Percentiles rank a stretch among this genome's conserved stretches.
Evolutionary conservation across 2,888 invertebrate genomes (phyloP).

Genomic region (Melanostoma mellinum): DNA sequence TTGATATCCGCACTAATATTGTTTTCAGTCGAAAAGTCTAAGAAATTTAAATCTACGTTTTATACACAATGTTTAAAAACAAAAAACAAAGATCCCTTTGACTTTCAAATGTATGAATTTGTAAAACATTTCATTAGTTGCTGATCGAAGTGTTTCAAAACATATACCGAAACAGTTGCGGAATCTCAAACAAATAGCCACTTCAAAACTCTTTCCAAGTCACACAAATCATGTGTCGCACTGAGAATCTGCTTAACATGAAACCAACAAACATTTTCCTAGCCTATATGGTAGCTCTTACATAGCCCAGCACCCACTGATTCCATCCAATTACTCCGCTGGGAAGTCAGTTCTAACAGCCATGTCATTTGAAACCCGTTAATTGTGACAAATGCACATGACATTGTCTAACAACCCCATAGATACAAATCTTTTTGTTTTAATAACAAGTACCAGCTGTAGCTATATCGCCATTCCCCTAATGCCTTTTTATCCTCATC

Average conservation of each 20-base stretch:
- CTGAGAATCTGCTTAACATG: not conserved
- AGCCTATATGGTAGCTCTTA: constrained; percentile 4
- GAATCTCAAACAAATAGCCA: not conserved
- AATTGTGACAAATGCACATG: constrained; percentile 71
- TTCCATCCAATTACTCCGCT: constrained; percentile 63
- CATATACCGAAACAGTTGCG: not conserved
- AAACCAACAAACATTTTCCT: not conserved
- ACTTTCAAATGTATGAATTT: too few relatives aligned
- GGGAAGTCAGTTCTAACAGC: constrained; percentile 39
- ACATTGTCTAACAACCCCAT: constrained; percentile 68
- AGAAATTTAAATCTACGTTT: too few relatives aligned
- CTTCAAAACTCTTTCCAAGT: not conserved
- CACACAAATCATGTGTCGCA: not conserved
- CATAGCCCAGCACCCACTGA: constrained; percentile 12
- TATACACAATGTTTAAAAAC: too few relatives aligned
- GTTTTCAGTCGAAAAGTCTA: too few relatives aligned
- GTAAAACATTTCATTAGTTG: too few relatives aligned
- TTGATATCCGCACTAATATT: too few relatives aligned
- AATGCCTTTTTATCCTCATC: constrained; percentile 1
- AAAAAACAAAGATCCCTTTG: too few relatives aligned
- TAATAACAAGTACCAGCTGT: constrained; percentile 32
- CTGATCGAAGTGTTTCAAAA: not conserved
- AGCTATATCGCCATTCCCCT: not conserved
- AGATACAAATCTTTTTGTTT: constrained; percentile 34
- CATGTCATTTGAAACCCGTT: constrained; percentile 57